Evolutionary conservation across 2,797 vertebrate species (phyloP).

Genomic region (Dryobates pubescens): DNA sequence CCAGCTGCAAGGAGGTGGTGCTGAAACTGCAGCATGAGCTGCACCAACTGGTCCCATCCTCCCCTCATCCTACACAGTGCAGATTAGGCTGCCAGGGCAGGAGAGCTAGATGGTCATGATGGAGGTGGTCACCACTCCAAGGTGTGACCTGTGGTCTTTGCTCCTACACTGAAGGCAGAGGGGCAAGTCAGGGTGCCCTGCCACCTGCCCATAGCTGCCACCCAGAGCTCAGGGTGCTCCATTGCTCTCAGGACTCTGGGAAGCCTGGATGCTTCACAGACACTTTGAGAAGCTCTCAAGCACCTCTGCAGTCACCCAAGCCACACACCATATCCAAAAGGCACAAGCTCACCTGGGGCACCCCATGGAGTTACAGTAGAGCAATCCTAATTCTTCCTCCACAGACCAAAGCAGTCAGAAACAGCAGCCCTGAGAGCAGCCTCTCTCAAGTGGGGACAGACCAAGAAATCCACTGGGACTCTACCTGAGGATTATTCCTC

Average conservation of each 20-base stretch:
- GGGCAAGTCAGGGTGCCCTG: neutral
- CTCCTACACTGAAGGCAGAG: neutral
- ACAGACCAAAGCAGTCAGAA: neutral
- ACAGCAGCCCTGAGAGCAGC: neutral
- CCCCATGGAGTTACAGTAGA: neutral
- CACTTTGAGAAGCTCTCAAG: neutral
- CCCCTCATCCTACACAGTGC: neutral
- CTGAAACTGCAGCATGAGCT: conserved; percentile 15
- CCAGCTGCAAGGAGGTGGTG: neutral
- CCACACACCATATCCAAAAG: neutral
- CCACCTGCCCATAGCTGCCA: neutral
- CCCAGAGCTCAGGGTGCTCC: neutral
- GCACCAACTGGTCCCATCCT: neutral
- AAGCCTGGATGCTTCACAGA: neutral
- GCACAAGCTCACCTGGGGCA: neutral
- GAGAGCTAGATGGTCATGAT: neutral
- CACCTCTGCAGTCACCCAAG: neutral
- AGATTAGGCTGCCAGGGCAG: neutral
- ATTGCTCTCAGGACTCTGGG: neutral
- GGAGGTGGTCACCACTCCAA: neutral
- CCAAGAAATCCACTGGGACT: too few relatives aligned
- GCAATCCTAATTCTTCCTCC: neutral
- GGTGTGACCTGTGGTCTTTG: neutral
- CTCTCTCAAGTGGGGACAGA: neutral
- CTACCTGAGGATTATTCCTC: too few relatives aligned